These are phyloP conservation scores for Carollia perspicillata DNA, from an alignment of 2,113 vertebrate genomes.

Conservation along the genomic window DNA sequence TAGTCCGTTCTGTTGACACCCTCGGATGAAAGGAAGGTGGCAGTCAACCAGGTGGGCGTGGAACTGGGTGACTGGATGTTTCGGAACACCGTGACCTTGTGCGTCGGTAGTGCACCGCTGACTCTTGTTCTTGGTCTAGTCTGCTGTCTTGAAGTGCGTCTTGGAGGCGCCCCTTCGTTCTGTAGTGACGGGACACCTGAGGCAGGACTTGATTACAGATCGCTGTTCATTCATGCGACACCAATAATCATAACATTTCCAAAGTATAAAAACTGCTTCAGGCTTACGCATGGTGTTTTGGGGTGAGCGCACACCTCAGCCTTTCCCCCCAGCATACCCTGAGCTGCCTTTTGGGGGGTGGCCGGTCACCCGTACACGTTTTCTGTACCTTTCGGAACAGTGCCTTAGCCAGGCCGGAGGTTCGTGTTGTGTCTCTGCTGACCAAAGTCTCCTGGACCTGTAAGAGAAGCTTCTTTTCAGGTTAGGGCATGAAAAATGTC, in stretches of 20 bases:
- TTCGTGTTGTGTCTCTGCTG: slow-evolving; percentile 30
- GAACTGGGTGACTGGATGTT: background rate
- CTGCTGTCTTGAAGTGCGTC: background rate
- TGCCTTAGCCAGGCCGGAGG: slow-evolving; percentile 51
- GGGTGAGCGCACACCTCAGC: background rate
- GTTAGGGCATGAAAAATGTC: background rate
- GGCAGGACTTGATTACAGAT: background rate
- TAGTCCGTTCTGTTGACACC: background rate
- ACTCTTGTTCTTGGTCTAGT: background rate
- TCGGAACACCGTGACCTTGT: background rate
- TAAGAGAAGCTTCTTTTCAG: slow-evolving; percentile 35
- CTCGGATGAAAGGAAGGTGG: background rate
- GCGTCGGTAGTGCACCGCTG: background rate
- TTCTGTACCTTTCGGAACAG: slow-evolving; percentile 37
- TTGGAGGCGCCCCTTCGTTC: background rate
- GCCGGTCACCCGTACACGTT: background rate
- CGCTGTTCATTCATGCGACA: background rate
- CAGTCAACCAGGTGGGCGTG: background rate
- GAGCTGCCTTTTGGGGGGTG: background rate
- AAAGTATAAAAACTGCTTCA: background rate
- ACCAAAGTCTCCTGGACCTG: slow-evolving; percentile 12
- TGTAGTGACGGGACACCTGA: background rate
- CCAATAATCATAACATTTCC: background rate
- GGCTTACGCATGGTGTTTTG: background rate
- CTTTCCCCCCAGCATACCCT: background rate